Percentiles rank a stretch among this genome's conserved stretches.
phyloP scores from a whole-genome alignment of 1,140 invertebrate species.

The Zaprionus davidi region DNA sequence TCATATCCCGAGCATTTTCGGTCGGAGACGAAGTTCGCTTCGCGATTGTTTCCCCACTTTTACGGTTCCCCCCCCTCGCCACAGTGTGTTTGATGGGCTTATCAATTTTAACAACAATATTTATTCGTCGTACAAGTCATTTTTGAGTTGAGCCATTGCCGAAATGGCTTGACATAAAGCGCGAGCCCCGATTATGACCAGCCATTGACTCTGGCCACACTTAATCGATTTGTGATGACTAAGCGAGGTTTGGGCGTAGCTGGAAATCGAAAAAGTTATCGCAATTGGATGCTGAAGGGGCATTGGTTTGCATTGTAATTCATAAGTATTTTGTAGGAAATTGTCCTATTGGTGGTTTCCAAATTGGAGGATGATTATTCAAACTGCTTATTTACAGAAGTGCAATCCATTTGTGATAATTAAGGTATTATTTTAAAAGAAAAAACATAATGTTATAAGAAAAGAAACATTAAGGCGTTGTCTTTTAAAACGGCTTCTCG shows the following conservation, averaged over 20 bases:
- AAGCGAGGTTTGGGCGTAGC: background rate
- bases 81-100: conserved; percentile 51
- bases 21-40: conserved; percentile 25
- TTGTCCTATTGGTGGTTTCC: background rate
- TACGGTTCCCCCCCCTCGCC: background rate
- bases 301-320: background rate
- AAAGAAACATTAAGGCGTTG: too few species aligned
- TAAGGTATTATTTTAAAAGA: too few species aligned
- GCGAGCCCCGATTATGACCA: conserved; percentile 43
- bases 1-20: conserved; percentile 64
- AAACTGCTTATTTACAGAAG: background rate
- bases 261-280: background rate
- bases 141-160: conserved; percentile 47
- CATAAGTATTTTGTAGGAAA: background rate
- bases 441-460: too few species aligned
- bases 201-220: conserved; percentile 27
- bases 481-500: too few species aligned
- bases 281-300: background rate
- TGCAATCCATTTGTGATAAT: too few species aligned
- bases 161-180: conserved; percentile 48
- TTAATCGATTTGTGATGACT: conserved; percentile 34
- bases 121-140: conserved; percentile 58
- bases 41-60: conserved; percentile 19
- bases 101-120: conserved; percentile 81
- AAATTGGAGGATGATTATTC: background rate